Percentiles rank a stretch among this genome's conserved stretches.
Conservation (phyloP, 1,140 invertebrate genomes). For the Drosophila arizonae region DNA sequence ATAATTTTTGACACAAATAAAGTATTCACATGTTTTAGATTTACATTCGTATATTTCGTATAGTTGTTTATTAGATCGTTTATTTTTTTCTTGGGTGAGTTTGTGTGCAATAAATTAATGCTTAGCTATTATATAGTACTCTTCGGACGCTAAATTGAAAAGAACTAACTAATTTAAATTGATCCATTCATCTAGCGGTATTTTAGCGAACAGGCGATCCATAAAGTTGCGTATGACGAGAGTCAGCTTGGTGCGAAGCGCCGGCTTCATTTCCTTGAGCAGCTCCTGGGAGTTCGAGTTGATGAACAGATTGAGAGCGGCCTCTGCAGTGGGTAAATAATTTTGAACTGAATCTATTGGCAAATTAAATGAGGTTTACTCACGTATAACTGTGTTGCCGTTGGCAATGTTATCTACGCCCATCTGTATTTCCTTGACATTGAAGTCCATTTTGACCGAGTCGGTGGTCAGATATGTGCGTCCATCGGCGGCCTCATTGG, state of each 20-base stretch:
- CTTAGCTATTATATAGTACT: conserved; percentile 38
- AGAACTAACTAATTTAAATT: conserved; percentile 63
- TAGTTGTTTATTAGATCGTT: conserved; percentile 49
- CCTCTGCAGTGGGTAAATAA: conserved; percentile 85
- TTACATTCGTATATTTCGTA: conserved; percentile 5
- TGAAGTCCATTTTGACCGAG: conserved; percentile 91
- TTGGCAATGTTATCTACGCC: conserved; percentile 91
- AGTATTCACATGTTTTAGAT: not conserved
- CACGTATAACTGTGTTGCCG: conserved; percentile 90
- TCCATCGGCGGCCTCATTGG: conserved; percentile 84
- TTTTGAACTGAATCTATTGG: not conserved
- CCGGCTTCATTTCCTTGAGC: conserved; percentile 93
- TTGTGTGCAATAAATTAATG: conserved; percentile 67
- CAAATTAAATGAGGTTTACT: conserved; percentile 70
- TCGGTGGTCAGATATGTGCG: conserved; percentile 87
- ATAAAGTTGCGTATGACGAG: conserved; percentile 89
- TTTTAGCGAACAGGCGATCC: conserved; percentile 88
- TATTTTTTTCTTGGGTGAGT: conserved; percentile 10
- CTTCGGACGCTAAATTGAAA: conserved; percentile 1
- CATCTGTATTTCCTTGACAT: conserved; percentile 90
- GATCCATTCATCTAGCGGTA: conserved; percentile 90
- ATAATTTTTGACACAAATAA: conserved; percentile 9
- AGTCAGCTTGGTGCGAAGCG: conserved; percentile 89
- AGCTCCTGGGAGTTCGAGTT: conserved; percentile 92
- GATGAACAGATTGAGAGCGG: conserved; percentile 91